These are phyloP conservation scores for Odontomyia ornata DNA, from an alignment of 2,888 invertebrate genomes.

Conservation along the genomic window DNA sequence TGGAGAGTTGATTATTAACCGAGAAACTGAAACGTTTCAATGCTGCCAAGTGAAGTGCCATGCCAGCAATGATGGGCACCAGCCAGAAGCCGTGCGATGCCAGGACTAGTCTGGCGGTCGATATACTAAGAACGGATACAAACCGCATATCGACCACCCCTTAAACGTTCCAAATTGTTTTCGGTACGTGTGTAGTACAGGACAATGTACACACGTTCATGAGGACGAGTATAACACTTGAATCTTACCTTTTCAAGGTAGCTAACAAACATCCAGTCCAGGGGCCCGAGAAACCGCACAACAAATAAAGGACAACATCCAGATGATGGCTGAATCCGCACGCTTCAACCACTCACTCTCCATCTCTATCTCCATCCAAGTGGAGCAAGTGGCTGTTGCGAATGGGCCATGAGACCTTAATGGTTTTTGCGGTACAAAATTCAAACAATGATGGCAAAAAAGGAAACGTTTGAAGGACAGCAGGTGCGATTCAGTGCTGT, in stretches of 20 bases:
- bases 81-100: background rate
- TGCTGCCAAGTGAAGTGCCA: background rate
- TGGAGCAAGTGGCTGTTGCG: background rate
- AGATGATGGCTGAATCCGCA: background rate
- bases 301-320: background rate
- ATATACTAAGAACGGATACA: background rate
- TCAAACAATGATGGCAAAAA: conserved; percentile 11
- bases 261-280: background rate
- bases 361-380: too few species aligned
- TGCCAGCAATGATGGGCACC: background rate
- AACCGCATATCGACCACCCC: conserved; percentile 25
- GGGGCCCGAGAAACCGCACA: background rate
- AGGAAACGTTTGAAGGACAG: conserved; percentile 40
- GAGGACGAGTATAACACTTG: background rate
- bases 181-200: background rate
- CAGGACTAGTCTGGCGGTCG: background rate
- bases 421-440: conserved; percentile 9
- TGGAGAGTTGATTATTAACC: conserved; percentile 16
- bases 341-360: background rate
- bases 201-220: background rate
- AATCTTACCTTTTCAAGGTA: conserved; percentile 10
- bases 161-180: background rate
- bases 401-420: background rate
- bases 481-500: conserved; percentile 45
- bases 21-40: conserved; percentile 23